phyloP scores from a whole-genome alignment of 2,797 vertebrate species.

The Cyprinella venusta region DNA sequence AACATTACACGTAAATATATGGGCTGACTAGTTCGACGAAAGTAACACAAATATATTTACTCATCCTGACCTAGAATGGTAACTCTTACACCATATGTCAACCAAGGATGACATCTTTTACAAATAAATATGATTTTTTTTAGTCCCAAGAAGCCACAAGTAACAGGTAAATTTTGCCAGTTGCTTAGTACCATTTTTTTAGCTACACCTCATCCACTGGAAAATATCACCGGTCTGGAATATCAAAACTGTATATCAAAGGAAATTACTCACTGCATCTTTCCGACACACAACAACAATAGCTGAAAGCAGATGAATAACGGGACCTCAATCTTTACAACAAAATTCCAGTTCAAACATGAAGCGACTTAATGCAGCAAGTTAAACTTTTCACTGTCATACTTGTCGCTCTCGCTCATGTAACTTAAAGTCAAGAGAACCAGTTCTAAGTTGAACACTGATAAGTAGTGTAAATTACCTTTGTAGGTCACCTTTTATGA shows the following conservation, averaged over 20 bases:
- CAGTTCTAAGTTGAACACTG: not conserved
- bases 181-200: conserved; percentile 1
- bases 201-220: not conserved
- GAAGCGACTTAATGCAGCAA: not conserved
- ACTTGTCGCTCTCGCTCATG: not conserved
- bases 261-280: not conserved
- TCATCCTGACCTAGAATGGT: not conserved
- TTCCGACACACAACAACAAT: not conserved
- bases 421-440: not conserved
- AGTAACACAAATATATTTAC: not conserved
- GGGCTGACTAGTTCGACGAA: not conserved
- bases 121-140: not conserved
- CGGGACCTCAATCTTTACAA: not conserved
- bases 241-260: conserved; percentile 13
- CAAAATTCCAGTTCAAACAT: not conserved
- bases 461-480: not conserved
- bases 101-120: not conserved
- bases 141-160: not conserved
- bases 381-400: conserved; percentile 1
- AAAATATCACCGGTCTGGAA: not conserved
- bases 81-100: not conserved
- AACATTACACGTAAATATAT: not conserved
- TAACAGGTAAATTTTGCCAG: not conserved
- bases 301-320: not conserved
- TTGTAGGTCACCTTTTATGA: not conserved